Percentiles rank a stretch among this genome's conserved stretches.
phyloP scores from a whole-genome alignment of 2,113 vertebrate genomes.

The Perca fluviatilis region DNA sequence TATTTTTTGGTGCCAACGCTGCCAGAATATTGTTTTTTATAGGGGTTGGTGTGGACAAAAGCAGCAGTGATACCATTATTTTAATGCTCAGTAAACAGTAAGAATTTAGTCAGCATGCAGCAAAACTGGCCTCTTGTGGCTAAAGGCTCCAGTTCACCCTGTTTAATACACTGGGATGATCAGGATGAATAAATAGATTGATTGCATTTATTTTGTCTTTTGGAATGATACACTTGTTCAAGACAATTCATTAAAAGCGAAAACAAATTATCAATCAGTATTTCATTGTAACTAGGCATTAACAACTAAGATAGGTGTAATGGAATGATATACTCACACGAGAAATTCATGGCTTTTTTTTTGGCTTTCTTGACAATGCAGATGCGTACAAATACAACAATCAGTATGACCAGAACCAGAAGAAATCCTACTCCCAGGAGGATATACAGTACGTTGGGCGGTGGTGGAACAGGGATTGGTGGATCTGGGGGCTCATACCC shows the following conservation, averaged over 20 bases:
- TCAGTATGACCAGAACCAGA: slow-evolving; percentile 29
- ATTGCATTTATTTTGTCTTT: background rate
- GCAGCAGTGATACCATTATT: background rate
- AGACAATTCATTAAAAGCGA: background rate
- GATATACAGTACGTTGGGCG: background rate
- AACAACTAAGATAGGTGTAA: too few relatives aligned
- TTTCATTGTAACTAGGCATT: background rate
- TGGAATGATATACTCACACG: slow-evolving; percentile 38
- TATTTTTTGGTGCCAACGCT: too few relatives aligned
- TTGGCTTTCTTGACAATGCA: slow-evolving; percentile 6
- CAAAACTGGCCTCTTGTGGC: slow-evolving; percentile 59
- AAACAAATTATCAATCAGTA: background rate
- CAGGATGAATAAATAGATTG: background rate
- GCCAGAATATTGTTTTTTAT: too few relatives aligned
- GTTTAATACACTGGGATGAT: background rate
- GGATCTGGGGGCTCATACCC: background rate
- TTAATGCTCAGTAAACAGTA: background rate
- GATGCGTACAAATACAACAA: slow-evolving; percentile 23
- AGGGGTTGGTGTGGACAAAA: background rate
- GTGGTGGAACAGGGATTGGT: too few relatives aligned
- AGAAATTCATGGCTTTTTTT: background rate
- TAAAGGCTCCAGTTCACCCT: background rate
- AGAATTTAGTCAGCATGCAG: background rate
- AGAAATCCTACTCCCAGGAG: background rate
- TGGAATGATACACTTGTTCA: background rate